Evolutionary conservation across 2,888 invertebrate species (phyloP).

Genomic region (Imbricaverruca yamaguchii): DNA sequence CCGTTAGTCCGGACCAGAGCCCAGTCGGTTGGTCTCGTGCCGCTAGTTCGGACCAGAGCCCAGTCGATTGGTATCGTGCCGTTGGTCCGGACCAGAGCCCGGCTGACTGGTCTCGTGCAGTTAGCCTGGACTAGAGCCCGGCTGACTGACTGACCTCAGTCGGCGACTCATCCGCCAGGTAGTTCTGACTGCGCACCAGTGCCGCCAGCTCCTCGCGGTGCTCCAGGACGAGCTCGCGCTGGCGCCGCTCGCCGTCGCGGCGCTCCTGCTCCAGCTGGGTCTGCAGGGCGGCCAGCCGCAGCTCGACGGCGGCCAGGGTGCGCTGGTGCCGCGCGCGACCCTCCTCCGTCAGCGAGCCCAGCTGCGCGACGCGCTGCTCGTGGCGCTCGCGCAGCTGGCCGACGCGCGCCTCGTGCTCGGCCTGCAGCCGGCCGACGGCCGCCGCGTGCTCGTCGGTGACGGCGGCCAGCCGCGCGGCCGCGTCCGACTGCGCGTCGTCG

Average conservation of each 20-base stretch:
- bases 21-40: too few species aligned
- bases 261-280: not conserved
- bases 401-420: not conserved
- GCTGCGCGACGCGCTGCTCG: slow-evolving; percentile 15
- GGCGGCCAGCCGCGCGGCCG: not conserved
- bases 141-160: not conserved
- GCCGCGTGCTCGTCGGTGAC: not conserved
- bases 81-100: too few species aligned
- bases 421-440: not conserved
- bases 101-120: too few species aligned
- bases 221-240: not conserved
- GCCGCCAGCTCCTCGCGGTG: slow-evolving; percentile 17
- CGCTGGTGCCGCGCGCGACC: not conserved
- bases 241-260: not conserved
- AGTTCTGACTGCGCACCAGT: slow-evolving; percentile 10
- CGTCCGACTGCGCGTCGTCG: slow-evolving; percentile 3
- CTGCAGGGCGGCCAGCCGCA: not conserved
- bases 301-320: slow-evolving; percentile 5
- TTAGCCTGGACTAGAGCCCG: too few species aligned
- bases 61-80: too few species aligned
- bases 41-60: too few species aligned
- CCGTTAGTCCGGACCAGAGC: too few species aligned
- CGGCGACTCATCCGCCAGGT: not conserved
- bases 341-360: not conserved
- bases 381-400: not conserved